Evolutionary conservation across 1,140 invertebrate genomes (phyloP).

Genomic region (Acyrthosiphon pisum): DNA sequence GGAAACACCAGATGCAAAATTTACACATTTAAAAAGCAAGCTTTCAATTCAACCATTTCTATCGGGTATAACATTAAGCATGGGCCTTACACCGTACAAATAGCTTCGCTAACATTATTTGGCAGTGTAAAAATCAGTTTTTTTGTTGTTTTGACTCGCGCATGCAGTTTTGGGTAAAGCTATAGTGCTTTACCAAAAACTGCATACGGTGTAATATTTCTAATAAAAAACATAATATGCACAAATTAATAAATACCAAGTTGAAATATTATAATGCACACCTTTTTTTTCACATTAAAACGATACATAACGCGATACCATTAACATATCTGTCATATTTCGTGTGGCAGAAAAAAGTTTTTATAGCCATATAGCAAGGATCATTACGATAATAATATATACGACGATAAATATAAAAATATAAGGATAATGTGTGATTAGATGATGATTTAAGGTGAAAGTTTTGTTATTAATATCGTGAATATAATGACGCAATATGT

Average conservation of each 20-base stretch:
- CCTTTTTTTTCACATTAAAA: neutral
- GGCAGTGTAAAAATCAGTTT: neutral
- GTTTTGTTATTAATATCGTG: constrained; percentile 38
- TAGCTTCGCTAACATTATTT: neutral
- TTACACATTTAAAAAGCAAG: neutral
- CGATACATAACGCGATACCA: neutral
- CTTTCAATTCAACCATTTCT: neutral
- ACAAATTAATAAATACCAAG: neutral
- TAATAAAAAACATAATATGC: neutral
- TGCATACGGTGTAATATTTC: neutral
- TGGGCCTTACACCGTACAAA: neutral
- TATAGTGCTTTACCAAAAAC: no score
- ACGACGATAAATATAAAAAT: neutral
- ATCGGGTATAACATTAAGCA: neutral
- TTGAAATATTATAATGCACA: neutral
- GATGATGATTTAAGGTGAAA: constrained; percentile 45
- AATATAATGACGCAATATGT: constrained; percentile 21
- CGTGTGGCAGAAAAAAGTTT: neutral
- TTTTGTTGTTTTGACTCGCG: neutral
- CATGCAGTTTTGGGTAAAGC: neutral
- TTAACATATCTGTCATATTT: neutral
- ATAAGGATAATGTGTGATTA: constrained; percentile 18
- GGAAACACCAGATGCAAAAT: constrained; percentile 41
- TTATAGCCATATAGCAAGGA: constrained; percentile 4
- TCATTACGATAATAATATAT: neutral